Conservation (phyloP, 2,113 vertebrate species). For the Osmerus mordax region DNA sequence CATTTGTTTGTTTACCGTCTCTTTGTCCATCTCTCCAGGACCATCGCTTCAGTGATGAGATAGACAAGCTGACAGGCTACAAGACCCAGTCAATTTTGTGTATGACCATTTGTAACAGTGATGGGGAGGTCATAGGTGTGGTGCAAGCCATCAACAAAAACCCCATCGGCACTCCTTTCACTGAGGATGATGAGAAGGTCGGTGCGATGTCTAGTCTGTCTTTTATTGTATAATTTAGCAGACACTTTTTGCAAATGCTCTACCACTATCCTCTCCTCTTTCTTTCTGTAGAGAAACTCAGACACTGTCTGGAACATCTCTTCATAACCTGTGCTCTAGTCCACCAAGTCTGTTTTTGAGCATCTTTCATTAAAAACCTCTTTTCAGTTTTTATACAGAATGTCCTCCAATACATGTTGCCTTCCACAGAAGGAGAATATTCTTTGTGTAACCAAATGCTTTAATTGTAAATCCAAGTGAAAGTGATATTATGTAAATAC, state of each 20-base stretch:
- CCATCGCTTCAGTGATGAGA: conserved; percentile 79
- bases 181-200: conserved; percentile 78
- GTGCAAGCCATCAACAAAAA: conserved; percentile 79
- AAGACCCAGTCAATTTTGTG: conserved; percentile 79
- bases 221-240: neutral
- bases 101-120: conserved; percentile 76
- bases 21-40: conserved; percentile 55
- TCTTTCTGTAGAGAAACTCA: too few relatives aligned
- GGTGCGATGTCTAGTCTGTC: neutral
- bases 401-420: too few relatives aligned
- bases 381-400: too few relatives aligned
- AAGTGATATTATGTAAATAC: too few relatives aligned
- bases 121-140: conserved; percentile 75
- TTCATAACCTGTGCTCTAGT: too few relatives aligned
- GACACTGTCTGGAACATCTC: too few relatives aligned
- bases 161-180: conserved; percentile 69
- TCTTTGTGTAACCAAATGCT: too few relatives aligned
- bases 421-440: too few relatives aligned
- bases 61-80: conserved; percentile 78
- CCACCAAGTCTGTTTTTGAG: too few relatives aligned
- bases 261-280: too few relatives aligned
- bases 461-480: too few relatives aligned
- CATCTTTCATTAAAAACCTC: too few relatives aligned
- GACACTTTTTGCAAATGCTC: neutral
- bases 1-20: neutral